phyloP scores from a whole-genome alignment of 1,140 invertebrate genomes.

The Heliconius nattereri region DNA sequence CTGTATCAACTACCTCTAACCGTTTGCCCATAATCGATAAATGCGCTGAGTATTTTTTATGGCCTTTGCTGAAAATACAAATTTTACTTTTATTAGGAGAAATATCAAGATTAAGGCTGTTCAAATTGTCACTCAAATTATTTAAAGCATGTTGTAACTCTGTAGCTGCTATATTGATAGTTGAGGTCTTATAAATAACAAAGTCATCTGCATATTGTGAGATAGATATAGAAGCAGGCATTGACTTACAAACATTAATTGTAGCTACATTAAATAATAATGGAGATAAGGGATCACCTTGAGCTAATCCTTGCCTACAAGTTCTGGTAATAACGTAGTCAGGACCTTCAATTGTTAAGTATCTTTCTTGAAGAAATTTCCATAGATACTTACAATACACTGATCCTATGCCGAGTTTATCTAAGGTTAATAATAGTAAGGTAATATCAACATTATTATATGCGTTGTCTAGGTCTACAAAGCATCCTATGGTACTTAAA shows the following conservation, averaged over 20 bases:
- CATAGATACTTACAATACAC: too few species aligned
- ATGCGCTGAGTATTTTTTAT: conserved; percentile 16
- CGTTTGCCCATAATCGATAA: not conserved
- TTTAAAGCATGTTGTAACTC: conserved; percentile 30
- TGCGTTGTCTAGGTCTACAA: too few species aligned
- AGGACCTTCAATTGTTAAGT: not conserved
- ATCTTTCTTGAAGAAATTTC: too few species aligned
- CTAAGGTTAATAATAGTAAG: too few species aligned
- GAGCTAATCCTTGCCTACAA: conserved; percentile 29
- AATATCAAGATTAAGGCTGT: conserved; percentile 28
- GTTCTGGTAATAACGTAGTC: conserved; percentile 5
- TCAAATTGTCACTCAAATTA: conserved; percentile 18
- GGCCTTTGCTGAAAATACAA: conserved; percentile 39
- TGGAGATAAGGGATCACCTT: conserved; percentile 44
- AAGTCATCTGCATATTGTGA: conserved; percentile 47
- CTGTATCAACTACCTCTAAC: conserved; percentile 25
- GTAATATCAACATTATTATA: too few species aligned
- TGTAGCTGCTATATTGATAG: conserved; percentile 16
- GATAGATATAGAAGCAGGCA: conserved; percentile 16
- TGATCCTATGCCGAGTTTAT: too few species aligned
- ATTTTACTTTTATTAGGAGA: conserved; percentile 41
- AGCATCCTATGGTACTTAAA: conserved; percentile 11
- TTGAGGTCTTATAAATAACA: conserved; percentile 27
- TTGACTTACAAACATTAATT: conserved; percentile 27
- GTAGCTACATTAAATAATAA: conserved; percentile 42